These are phyloP conservation scores for Deroplatys truncata DNA, from an alignment of 2,888 invertebrate genomes.

Conservation along the genomic window DNA sequence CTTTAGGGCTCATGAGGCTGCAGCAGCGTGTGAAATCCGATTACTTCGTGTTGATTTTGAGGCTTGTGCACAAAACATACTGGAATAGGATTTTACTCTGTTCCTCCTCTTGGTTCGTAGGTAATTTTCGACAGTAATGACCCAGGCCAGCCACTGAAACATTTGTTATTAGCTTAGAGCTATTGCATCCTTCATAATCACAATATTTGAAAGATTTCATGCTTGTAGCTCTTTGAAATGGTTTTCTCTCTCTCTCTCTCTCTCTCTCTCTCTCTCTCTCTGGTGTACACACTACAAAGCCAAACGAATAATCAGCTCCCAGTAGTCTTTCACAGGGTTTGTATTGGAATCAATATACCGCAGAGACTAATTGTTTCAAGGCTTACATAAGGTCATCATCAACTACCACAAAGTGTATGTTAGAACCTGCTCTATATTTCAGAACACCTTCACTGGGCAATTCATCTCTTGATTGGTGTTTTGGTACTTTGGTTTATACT, in stretches of 20 bases:
- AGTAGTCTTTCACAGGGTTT: no score
- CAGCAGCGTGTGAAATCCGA: not conserved
- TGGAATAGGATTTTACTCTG: not conserved
- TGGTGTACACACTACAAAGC: no score
- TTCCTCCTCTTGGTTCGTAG: not conserved
- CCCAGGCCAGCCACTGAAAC: not conserved
- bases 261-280: no score
- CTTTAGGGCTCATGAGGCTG: not conserved
- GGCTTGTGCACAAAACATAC: not conserved
- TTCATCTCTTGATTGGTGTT: no score
- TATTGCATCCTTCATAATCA: not conserved
- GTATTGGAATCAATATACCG: no score
- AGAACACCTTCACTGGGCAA: no score
- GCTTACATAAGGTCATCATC: no score
- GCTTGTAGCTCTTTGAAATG: not conserved
- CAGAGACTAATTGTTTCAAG: no score
- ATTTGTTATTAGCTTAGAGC: not conserved
- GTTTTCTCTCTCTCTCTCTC: not conserved
- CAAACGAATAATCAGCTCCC: no score
- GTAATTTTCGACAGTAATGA: not conserved
- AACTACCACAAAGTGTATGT: no score
- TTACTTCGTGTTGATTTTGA: not conserved
- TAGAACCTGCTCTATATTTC: no score
- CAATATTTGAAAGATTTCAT: not conserved
- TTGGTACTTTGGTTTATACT: no score